Conservation (phyloP, 2,888 invertebrate species). For the Nomada ferruginata region DNA sequence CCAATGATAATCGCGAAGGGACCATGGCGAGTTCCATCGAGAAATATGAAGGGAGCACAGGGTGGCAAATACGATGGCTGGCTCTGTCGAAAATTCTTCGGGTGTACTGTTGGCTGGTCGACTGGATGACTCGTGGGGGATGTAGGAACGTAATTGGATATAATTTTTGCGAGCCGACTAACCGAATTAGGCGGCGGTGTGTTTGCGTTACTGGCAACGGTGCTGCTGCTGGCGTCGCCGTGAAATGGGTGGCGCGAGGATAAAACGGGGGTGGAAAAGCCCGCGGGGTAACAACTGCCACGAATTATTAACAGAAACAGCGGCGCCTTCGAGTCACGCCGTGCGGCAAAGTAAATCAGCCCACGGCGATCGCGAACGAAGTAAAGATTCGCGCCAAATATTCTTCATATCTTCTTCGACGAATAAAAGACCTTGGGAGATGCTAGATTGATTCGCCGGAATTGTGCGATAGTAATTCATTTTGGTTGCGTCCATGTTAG, state of each 20-base stretch:
- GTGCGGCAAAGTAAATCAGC: conserved; percentile 71
- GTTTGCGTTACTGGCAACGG: conserved; percentile 73
- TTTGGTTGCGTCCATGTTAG: too few relatives aligned
- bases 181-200: conserved; percentile 77
- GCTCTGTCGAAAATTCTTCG: conserved; percentile 52
- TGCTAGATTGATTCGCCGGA: too few relatives aligned
- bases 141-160: conserved; percentile 77
- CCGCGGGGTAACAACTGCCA: conserved; percentile 71
- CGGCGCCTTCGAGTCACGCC: conserved; percentile 67
- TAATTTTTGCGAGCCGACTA: conserved; percentile 78
- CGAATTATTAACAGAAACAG: conserved; percentile 74
- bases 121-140: conserved; percentile 63
- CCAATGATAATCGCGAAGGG: conserved; percentile 5
- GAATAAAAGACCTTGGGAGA: too few relatives aligned
- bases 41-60: conserved; percentile 39
- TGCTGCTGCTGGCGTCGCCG: conserved; percentile 55
- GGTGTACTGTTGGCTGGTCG: conserved; percentile 48
- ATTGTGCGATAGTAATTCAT: too few relatives aligned
- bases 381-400: conserved; percentile 12
- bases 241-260: conserved; percentile 52
- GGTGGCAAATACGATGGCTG: conserved; percentile 56
- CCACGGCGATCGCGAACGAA: conserved; percentile 63
- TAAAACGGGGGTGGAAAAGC: conserved; percentile 64
- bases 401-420: too few relatives aligned
- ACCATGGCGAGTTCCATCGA: conserved; percentile 14